phyloP scores from a whole-genome alignment of 2,888 invertebrate genomes.

The Aelia acuminata region DNA sequence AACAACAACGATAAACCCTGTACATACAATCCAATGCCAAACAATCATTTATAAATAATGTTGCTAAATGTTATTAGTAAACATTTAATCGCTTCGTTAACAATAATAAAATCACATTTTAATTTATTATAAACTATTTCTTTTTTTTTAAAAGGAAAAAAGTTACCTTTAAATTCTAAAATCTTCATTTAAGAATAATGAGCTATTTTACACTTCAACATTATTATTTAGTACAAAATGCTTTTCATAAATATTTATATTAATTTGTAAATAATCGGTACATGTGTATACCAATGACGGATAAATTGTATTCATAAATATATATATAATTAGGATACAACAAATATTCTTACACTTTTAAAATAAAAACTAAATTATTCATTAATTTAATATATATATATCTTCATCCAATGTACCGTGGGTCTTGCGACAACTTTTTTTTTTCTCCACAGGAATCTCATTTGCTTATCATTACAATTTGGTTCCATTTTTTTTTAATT shows the following conservation, averaged over 20 bases:
- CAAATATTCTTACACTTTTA: neutral
- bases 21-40: constrained; percentile 36
- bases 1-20: constrained; percentile 57
- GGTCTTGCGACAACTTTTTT: neutral
- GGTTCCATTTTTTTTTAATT: no score
- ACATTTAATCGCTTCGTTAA: neutral
- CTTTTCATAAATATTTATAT: neutral
- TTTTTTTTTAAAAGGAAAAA: neutral
- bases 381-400: neutral
- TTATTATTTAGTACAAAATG: constrained; percentile 38
- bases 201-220: constrained; percentile 53
- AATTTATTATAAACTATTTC: constrained; percentile 39
- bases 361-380: constrained; percentile 21
- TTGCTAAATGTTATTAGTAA: neutral
- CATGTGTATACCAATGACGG: constrained; percentile 22
- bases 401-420: neutral
- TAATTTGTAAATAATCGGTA: neutral
- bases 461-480: neutral
- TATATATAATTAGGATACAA: neutral
- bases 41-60: neutral
- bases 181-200: constrained; percentile 35
- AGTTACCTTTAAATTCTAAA: neutral
- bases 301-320: neutral
- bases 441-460: neutral
- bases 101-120: constrained; percentile 28